These are phyloP conservation scores for Ophioninae sp. DNA, from an alignment of 2,888 invertebrate species.

Conservation along the genomic window DNA sequence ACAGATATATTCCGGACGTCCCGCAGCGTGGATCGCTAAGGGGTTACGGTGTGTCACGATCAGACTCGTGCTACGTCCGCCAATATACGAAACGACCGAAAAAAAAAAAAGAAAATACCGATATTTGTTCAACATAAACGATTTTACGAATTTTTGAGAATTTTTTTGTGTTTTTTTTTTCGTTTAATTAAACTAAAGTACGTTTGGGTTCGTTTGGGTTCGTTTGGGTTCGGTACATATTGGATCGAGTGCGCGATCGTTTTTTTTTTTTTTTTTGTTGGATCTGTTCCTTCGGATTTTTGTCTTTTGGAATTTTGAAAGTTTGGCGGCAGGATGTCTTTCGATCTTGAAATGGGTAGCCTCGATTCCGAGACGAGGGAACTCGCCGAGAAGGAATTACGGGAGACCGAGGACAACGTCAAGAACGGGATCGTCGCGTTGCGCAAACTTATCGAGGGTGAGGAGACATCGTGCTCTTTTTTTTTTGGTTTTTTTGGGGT, in stretches of 20 bases:
- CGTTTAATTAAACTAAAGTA: background rate
- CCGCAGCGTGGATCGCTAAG: slow-evolving; percentile 69
- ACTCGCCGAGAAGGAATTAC: slow-evolving; percentile 78
- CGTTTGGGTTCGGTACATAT: background rate
- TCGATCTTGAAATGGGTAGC: slow-evolving; percentile 66
- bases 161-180: background rate
- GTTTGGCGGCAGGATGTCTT: slow-evolving; percentile 68
- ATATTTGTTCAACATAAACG: background rate
- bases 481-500: background rate
- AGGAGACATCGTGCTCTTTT: slow-evolving; percentile 47
- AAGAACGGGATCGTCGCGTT: slow-evolving; percentile 77
- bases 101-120: background rate
- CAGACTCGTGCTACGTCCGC: slow-evolving; percentile 1
- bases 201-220: background rate
- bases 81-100: background rate
- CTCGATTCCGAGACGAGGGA: slow-evolving; percentile 72
- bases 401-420: slow-evolving; percentile 80
- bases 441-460: slow-evolving; percentile 78
- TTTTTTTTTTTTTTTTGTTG: background rate
- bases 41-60: slow-evolving; percentile 28
- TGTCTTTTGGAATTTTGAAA: background rate
- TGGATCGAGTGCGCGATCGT: background rate
- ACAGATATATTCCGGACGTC: slow-evolving; percentile 75
- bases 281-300: background rate
- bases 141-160: background rate